Conservation (phyloP, 2,797 vertebrate species). For the Sebastes iracundus region DNA sequence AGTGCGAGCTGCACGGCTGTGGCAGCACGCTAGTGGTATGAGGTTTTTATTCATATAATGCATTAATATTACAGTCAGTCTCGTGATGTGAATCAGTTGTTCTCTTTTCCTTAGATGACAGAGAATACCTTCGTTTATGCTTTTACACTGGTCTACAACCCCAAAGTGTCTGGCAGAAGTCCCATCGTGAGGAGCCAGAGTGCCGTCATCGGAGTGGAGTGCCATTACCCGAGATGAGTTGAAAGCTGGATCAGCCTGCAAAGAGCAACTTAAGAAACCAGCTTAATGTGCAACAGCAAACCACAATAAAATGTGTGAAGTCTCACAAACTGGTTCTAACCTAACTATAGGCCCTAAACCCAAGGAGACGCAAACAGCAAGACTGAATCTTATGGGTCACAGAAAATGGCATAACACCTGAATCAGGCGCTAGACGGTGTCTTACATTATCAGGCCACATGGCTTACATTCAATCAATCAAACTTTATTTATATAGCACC, state of each 20-base stretch:
- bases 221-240: conserved; percentile 47
- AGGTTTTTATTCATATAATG: not conserved
- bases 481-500: too few relatives aligned
- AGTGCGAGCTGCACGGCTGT: conserved; percentile 52
- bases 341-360: not conserved
- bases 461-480: too few relatives aligned
- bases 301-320: not conserved
- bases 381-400: not conserved
- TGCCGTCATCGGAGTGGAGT: conserved; percentile 39
- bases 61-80: not conserved
- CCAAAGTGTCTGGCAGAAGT: not conserved
- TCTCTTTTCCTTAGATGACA: conserved; percentile 24
- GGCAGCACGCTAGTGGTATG: conserved; percentile 48
- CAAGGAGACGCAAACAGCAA: not conserved
- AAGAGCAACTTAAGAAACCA: not conserved
- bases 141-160: conserved; percentile 57
- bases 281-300: not conserved
- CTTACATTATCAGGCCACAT: not conserved
- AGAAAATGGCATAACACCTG: not conserved
- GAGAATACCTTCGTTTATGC: conserved; percentile 40
- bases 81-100: too few relatives aligned
- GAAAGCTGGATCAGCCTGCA: not conserved
- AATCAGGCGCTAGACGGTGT: not conserved
- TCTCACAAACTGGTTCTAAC: not conserved
- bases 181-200: conserved; percentile 36